Evolutionary conservation across 1,140 invertebrate genomes (phyloP), one percentile per base, ranked within the genome.

Genomic region (Heliconius hermathena): DNA sequence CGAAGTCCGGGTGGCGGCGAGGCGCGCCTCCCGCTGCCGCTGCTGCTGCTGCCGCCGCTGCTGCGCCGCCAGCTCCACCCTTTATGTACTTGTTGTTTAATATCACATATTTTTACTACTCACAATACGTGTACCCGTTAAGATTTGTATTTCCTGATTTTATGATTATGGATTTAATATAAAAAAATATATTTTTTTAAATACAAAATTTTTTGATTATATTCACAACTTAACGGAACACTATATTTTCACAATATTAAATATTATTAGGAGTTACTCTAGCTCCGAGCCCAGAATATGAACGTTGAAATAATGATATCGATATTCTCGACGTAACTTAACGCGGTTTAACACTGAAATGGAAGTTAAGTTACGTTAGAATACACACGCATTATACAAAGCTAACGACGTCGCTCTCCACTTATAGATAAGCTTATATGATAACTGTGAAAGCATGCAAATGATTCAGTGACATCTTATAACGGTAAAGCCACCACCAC

Each of bases 1-100:
- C 96, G 95, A 98, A 98, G 94, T 98, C 97, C 70, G 97, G 97
- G 95, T 98, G 97, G 85, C 97, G 95, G 74, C 97, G 95, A 36
- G 97, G 97, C 87, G 97, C 97, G 74, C 95, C 95, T 96, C 81
- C 95, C 95, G 97, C 87, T 97, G 93, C 80, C 97, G 95, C 71
- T 97, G 79, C 81, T 97, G 76, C 95, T 95, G 81, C 95, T 73
- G 71, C 80, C 57, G 83, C 82, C 70, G 74, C 84, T 33, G 85
- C 81, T 76, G 89, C 91, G 29, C 87, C 60, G 22, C 60, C 89
- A 29, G 71, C 76, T 70, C 78, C 78, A 38, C 78, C 78, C 74
- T 79, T 72, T 60, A 72, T 70, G 49, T 76, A 74, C 49, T 57
- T 52, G 75, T 72, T 66, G 33, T 75, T 75, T 79, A 66, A 66